Conservation (phyloP, 2,888 invertebrate species). For the Cheilosia pagana region DNA sequence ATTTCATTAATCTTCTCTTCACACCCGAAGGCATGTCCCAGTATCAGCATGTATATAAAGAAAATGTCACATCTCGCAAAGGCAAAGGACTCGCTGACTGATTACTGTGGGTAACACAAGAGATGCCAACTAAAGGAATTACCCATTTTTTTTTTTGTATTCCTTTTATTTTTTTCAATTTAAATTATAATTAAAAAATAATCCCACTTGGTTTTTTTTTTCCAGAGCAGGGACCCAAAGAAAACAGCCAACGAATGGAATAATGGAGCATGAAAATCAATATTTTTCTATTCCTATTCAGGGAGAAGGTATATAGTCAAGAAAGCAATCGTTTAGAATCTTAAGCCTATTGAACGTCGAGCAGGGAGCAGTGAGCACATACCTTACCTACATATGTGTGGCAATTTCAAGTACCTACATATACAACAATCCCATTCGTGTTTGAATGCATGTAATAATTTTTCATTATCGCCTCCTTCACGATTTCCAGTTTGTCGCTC, state of each 20-base stretch:
- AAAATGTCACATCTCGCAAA: constrained; percentile 41
- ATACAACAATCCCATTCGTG: constrained; percentile 26
- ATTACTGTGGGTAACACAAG: constrained; percentile 57
- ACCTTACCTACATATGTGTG: too few relatives aligned
- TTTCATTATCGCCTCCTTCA: constrained; percentile 63
- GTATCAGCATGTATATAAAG: constrained; percentile 14
- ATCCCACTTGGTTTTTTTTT: constrained; percentile 60
- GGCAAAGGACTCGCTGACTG: constrained; percentile 51
- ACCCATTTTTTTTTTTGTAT: constrained; percentile 42
- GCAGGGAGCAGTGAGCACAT: too few relatives aligned
- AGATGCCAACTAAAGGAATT: constrained; percentile 58
- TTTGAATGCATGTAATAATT: constrained; percentile 68
- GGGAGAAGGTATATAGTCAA: constrained; percentile 23
- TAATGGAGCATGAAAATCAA: constrained; percentile 64
- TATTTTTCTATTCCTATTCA: constrained; percentile 58
- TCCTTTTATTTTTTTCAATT: constrained; percentile 37
- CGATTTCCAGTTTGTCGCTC: constrained; percentile 62
- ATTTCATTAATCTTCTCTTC: constrained; percentile 67
- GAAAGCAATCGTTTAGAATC: constrained; percentile 40
- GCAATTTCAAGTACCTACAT: too few relatives aligned
- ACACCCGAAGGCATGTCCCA: constrained; percentile 60
- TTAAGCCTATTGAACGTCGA: constrained; percentile 44
- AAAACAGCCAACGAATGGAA: constrained; percentile 26
- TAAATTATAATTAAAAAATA: constrained; percentile 69
- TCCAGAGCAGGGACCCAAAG: constrained; percentile 39